These are phyloP conservation scores for Diploscapter pachys DNA, from an alignment of 1,140 invertebrate genomes.

Conservation along the genomic window DNA sequence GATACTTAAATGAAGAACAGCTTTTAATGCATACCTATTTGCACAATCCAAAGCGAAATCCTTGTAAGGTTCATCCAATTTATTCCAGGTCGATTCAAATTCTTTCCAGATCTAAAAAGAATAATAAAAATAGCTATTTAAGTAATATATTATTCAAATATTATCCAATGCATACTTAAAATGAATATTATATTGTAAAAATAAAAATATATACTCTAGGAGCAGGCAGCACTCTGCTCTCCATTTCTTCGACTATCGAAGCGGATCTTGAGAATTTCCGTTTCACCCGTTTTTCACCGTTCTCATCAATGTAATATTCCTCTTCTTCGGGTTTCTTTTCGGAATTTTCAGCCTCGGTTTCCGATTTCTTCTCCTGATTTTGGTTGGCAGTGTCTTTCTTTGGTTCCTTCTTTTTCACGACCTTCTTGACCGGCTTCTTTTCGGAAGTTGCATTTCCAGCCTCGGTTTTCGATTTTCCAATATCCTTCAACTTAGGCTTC, in stretches of 20 bases:
- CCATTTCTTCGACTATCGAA: constrained; percentile 36
- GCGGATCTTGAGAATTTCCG: constrained; percentile 32
- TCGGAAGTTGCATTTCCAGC: too few relatives aligned
- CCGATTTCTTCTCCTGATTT: neutral
- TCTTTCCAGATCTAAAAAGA: constrained; percentile 16
- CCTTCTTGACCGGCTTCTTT: too few relatives aligned
- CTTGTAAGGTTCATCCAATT: constrained; percentile 11
- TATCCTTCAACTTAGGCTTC: too few relatives aligned
- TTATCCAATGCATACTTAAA: neutral
- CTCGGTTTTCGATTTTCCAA: too few relatives aligned
- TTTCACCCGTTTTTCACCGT: neutral
- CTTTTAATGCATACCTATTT: constrained; percentile 16
- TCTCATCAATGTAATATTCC: neutral
- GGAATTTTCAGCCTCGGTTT: neutral
- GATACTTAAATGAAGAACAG: neutral
- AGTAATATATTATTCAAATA: too few relatives aligned
- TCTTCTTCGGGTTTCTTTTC: constrained; percentile 2
- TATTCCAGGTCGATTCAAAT: constrained; percentile 25
- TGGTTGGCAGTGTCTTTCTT: neutral
- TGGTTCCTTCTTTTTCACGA: too few relatives aligned
- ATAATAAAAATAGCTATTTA: too few relatives aligned
- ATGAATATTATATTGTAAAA: neutral
- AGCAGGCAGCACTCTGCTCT: constrained; percentile 34
- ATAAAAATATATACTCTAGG: constrained; percentile 24
- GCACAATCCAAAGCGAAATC: constrained; percentile 39